Percentiles rank a stretch among this genome's conserved stretches.
These are phyloP conservation scores for Hirtodrosophila duncani DNA, from an alignment of 2,888 invertebrate species.

Conservation along the genomic window DNA sequence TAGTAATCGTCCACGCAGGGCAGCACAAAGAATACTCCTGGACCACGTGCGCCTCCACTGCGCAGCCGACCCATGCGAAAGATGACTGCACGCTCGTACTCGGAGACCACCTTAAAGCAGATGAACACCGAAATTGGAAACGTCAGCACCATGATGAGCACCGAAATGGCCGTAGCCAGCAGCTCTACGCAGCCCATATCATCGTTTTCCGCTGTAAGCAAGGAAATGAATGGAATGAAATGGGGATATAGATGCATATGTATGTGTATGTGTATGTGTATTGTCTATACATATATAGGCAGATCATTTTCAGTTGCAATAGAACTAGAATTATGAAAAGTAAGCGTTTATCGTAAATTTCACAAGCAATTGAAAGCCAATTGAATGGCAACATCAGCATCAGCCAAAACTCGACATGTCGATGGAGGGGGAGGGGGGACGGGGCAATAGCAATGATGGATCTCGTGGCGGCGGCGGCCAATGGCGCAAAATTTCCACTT, in stretches of 20 bases:
- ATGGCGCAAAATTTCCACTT: constrained; percentile 16
- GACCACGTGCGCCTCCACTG: constrained; percentile 80
- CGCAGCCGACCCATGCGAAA: constrained; percentile 90
- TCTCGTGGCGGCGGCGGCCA: neutral
- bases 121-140: constrained; percentile 91
- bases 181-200: constrained; percentile 86
- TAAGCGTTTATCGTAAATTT: constrained; percentile 20
- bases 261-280: neutral
- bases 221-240: neutral
- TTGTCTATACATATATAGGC: neutral
- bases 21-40: constrained; percentile 94
- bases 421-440: neutral
- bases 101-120: constrained; percentile 92
- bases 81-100: constrained; percentile 92
- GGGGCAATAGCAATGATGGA: no score
- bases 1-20: constrained; percentile 96
- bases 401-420: no score
- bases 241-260: no score
- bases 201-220: constrained; percentile 80
- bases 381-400: constrained; percentile 26
- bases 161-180: constrained; percentile 85
- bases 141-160: constrained; percentile 86
- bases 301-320: no score
- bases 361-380: constrained; percentile 42
- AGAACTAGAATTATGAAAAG: no score